Evolutionary conservation across 2,113 vertebrate genomes (phyloP), one percentile per base, ranked within the genome.

Genomic region (Cyprinodon variegatus): DNA sequence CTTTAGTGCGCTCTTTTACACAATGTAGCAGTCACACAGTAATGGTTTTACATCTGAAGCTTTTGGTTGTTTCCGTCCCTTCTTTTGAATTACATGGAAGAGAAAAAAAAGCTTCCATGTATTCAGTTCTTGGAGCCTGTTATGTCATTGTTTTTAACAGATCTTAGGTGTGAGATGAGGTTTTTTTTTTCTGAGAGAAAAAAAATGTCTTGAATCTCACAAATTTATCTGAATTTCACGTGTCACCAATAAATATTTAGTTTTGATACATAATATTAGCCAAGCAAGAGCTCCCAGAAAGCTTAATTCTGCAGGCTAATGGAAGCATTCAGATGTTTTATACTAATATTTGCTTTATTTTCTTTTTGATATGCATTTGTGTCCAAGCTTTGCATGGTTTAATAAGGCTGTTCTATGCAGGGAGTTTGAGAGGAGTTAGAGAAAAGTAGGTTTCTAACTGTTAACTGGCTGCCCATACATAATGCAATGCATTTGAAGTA

Each of bases 361-460:
- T 36, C 65, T 78, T 75, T 76, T 82, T 82, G 63, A 83, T 71
- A 57, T 73, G 57, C 50, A 29, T 40, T 68, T 46, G 72, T 70
- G 77, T 85, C 90, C 89, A 88, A 85, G 89, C 86, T 85, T 66
- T 70, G 67, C 64, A 53, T 68, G 43, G 43, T 48, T 59, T 36
- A 60, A 17, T 87, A 87, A 72, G 43, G 61, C 80, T 22, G 70
- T 65, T 68, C 61, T 68, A 76, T 61, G 65, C 68, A 68, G 83
- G 76, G 70, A 85, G 77, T 82, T 87, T 72, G 61, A 74, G 74
- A 71, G 68, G 70, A 80, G 74, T 20, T 61, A 22, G 48, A 60
- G 82, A 84, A 62, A 83, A 83, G 83, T 29, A 20, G 41, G 53
- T 83, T 65, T 82, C 2, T 60, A 78, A 3, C 70, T 50, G 73